Percentiles rank a stretch among this genome's conserved stretches.
These are phyloP conservation scores for Phaedon cochleariae DNA, from an alignment of 2,888 invertebrate species.

Conservation along the genomic window DNA sequence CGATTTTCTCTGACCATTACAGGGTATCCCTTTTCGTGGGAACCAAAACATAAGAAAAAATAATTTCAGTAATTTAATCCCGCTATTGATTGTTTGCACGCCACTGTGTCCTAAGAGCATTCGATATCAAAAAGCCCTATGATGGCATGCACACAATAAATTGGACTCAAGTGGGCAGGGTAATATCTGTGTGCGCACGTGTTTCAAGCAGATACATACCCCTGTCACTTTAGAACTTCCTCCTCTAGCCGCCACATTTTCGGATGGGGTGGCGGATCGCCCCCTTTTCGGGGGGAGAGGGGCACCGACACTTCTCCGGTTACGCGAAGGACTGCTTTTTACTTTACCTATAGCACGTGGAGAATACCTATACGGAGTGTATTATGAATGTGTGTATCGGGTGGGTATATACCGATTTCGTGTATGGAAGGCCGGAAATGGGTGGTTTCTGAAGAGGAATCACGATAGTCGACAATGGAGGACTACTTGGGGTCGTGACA, in stretches of 20 bases:
- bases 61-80: too few species aligned
- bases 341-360: slow-evolving; percentile 34
- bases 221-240: slow-evolving; percentile 59
- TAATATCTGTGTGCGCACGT: slow-evolving; percentile 56
- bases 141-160: slow-evolving; percentile 23
- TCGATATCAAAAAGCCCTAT: slow-evolving; percentile 31
- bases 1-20: too few species aligned
- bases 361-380: slow-evolving; percentile 9
- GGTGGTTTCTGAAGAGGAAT: slow-evolving; percentile 52
- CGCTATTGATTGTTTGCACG: too few species aligned
- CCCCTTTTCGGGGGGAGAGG: slow-evolving; percentile 26
- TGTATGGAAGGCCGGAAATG: slow-evolving; percentile 52
- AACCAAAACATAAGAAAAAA: too few species aligned
- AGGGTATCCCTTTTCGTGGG: too few species aligned
- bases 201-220: slow-evolving; percentile 56
- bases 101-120: slow-evolving; percentile 27
- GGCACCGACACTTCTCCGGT: slow-evolving; percentile 30
- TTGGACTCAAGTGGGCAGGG: slow-evolving; percentile 49
- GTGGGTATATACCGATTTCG: neutral
- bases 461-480: slow-evolving; percentile 30
- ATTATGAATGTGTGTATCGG: neutral
- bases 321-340: slow-evolving; percentile 23
- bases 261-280: slow-evolving; percentile 43
- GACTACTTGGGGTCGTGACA: slow-evolving; percentile 23
- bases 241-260: slow-evolving; percentile 55